phyloP scores from a whole-genome alignment of 2,888 invertebrate species.

The Cremastobaeus sp. region DNA sequence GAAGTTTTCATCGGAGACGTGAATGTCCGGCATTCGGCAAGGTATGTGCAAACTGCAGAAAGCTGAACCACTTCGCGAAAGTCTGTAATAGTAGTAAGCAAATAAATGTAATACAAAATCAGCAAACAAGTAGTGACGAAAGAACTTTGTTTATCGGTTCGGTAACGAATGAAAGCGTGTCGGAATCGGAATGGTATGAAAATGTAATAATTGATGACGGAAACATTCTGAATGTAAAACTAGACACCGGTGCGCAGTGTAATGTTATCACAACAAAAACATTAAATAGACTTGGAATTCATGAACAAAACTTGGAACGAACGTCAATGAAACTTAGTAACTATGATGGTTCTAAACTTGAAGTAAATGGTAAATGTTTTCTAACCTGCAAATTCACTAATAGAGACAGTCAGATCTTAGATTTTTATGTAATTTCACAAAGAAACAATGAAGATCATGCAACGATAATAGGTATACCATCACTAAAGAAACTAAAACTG shows the following conservation, averaged over 20 bases:
- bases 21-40: constrained; percentile 56
- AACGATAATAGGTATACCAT: constrained; percentile 18
- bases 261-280: constrained; percentile 39
- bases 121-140: background rate
- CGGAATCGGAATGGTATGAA: constrained; percentile 5
- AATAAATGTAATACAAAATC: constrained; percentile 3
- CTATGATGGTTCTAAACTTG: constrained; percentile 29
- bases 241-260: constrained; percentile 42
- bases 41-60: constrained; percentile 34
- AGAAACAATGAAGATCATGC: constrained; percentile 5
- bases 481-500: constrained; percentile 26
- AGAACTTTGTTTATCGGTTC: background rate
- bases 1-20: constrained; percentile 18
- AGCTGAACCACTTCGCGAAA: constrained; percentile 50
- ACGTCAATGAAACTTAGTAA: constrained; percentile 25
- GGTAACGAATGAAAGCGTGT: background rate
- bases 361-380: constrained; percentile 25
- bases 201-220: constrained; percentile 9
- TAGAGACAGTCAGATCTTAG: constrained; percentile 2
- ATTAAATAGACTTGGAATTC: constrained; percentile 18
- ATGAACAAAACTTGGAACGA: constrained; percentile 4
- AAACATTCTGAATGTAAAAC: constrained; percentile 18
- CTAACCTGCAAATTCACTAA: constrained; percentile 39
- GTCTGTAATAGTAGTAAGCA: constrained; percentile 28
- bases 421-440: constrained; percentile 17